Evolutionary conservation across 2,888 invertebrate species (phyloP).

Genomic region (Hypolimnas misippus): DNA sequence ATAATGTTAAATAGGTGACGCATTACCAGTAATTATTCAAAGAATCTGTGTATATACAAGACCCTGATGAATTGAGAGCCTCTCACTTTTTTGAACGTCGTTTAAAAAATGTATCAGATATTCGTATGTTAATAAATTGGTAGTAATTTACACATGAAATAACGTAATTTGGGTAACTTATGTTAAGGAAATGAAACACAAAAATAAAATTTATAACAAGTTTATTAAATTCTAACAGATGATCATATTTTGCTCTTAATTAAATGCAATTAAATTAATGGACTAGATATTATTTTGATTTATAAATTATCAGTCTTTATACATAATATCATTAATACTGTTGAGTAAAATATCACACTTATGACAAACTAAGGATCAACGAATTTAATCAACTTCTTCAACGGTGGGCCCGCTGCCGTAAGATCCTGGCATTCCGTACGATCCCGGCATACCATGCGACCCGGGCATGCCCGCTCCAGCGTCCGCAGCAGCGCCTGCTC

Average conservation of each 20-base stretch:
- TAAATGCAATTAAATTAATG: no score
- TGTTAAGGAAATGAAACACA: background rate
- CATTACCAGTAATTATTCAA: no score
- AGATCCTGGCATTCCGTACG: slow-evolving; percentile 48
- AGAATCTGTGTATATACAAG: no score
- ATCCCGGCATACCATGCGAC: slow-evolving; percentile 50
- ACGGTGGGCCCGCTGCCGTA: slow-evolving; percentile 56
- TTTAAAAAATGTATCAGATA: no score
- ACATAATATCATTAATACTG: no score
- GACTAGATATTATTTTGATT: no score
- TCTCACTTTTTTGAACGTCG: no score
- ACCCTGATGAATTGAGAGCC: no score
- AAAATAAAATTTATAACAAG: background rate
- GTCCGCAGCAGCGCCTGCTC: slow-evolving; percentile 39
- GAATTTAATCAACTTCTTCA: slow-evolving; percentile 61
- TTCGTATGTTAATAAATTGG: no score
- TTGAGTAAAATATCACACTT: background rate
- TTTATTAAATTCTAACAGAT: slow-evolving; percentile 44
- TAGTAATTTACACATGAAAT: background rate
- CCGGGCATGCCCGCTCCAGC: slow-evolving; percentile 35
- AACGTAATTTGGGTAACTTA: background rate
- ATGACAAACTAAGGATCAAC: background rate
- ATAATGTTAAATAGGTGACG: no score
- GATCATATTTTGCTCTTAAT: slow-evolving; percentile 65
- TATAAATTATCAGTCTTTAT: no score